Conservation (phyloP, 2,113 vertebrate genomes). For the Dasypus novemcinctus region DNA sequence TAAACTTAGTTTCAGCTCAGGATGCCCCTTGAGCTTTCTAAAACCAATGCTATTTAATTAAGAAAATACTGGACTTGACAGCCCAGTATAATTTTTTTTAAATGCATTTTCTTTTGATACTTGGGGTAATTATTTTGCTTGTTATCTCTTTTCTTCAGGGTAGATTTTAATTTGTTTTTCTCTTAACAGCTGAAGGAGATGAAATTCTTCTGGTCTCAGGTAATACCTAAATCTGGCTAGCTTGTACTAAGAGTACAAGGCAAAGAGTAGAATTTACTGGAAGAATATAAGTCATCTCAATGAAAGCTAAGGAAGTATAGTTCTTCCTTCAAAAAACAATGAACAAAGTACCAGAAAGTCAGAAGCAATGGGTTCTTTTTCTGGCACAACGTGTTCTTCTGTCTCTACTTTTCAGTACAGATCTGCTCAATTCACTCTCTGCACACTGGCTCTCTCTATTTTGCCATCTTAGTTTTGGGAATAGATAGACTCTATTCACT, state of each 20-base stretch:
- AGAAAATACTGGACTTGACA: conserved; percentile 6
- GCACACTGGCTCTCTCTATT: background rate
- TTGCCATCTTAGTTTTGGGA: background rate
- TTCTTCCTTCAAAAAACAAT: background rate
- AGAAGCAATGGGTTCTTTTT: background rate
- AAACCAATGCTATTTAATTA: conserved; percentile 45
- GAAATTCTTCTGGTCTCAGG: background rate
- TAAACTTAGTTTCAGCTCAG: conserved; percentile 19
- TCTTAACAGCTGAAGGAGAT: background rate
- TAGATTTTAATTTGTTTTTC: conserved; percentile 32
- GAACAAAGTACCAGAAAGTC: background rate
- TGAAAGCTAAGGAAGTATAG: background rate
- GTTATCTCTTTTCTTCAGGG: conserved; percentile 41
- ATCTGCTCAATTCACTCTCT: background rate
- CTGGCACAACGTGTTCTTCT: accelerated
- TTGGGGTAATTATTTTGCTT: conserved; percentile 50
- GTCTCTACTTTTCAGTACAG: background rate
- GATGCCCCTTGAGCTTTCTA: conserved; percentile 53
- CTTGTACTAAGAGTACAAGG: background rate
- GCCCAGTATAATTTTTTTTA: background rate
- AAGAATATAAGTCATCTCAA: background rate
- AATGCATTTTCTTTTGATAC: background rate
- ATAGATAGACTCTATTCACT: background rate
- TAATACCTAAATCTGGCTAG: background rate
- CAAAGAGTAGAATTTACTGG: background rate